Evolutionary conservation across 2,113 vertebrate species (phyloP).

Genomic region (Indri indri): DNA sequence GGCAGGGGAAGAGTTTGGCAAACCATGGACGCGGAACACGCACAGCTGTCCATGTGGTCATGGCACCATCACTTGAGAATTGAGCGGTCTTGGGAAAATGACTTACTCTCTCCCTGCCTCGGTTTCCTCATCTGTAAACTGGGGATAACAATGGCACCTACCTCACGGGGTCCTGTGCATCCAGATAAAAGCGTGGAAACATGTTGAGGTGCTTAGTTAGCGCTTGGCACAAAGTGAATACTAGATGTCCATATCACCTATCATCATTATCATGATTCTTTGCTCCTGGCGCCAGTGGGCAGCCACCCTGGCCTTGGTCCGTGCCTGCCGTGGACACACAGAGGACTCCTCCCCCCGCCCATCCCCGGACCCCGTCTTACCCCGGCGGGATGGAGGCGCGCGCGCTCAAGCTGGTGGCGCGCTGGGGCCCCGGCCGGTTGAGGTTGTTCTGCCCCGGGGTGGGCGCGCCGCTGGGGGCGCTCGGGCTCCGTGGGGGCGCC

Average conservation of each 20-base stretch:
- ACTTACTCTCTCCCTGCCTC: accelerated
- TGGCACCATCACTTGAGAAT: background rate
- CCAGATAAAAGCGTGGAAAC: accelerated
- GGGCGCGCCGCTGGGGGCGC: slow-evolving; percentile 72
- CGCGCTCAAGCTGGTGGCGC: slow-evolving; percentile 85
- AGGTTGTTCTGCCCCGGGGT: slow-evolving; percentile 95
- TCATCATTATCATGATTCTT: accelerated
- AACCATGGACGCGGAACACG: accelerated
- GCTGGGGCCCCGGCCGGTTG: slow-evolving; percentile 93
- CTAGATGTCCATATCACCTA: background rate
- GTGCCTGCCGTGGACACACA: background rate
- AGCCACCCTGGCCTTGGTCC: background rate
- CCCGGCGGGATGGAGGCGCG: slow-evolving; percentile 92
- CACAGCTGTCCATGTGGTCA: accelerated
- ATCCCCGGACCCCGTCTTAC: slow-evolving; percentile 82
- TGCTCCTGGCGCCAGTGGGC: background rate
- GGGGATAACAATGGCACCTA: accelerated
- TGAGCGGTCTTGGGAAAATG: background rate
- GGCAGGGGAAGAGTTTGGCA: background rate
- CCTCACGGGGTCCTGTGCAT: accelerated
- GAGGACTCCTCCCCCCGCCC: background rate
- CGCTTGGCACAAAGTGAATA: background rate
- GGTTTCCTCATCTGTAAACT: accelerated
- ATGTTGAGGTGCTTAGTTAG: background rate
- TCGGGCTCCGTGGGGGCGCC: slow-evolving; percentile 76